Conservation (phyloP, 2,797 vertebrate species). For the Sebastes taczanowskii region DNA sequence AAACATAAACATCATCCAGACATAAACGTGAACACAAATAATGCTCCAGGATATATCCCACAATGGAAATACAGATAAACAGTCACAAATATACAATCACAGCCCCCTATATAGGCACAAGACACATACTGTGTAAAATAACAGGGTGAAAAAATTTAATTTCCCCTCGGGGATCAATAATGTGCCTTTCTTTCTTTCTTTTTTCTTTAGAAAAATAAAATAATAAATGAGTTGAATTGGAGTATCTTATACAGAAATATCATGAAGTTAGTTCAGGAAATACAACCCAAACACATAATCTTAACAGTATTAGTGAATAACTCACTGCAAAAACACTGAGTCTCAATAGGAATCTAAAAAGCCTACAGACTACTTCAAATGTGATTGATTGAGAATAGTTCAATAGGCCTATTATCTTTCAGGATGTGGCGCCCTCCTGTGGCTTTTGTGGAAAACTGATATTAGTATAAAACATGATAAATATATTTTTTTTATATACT, state of each 20-base stretch:
- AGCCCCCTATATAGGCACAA: too few species aligned
- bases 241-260: background rate
- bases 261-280: background rate
- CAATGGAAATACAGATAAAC: too few species aligned
- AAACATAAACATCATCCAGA: too few species aligned
- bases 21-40: too few species aligned
- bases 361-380: background rate
- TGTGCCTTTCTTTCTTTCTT: too few species aligned
- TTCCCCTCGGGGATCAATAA: too few species aligned
- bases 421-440: slow-evolving; percentile 47
- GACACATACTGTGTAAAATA: too few species aligned
- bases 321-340: background rate
- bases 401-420: background rate
- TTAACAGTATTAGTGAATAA: background rate
- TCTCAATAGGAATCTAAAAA: background rate
- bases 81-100: too few species aligned
- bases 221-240: background rate
- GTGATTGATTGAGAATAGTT: background rate
- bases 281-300: background rate
- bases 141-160: too few species aligned
- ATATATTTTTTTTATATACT: background rate
- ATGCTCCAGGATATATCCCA: too few species aligned
- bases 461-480: background rate
- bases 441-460: background rate
- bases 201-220: too few species aligned